Percentiles rank a stretch among this genome's conserved stretches.
These are phyloP conservation scores for Calephelis perditalis DNA, from an alignment of 2,888 invertebrate species.

Conservation along the genomic window DNA sequence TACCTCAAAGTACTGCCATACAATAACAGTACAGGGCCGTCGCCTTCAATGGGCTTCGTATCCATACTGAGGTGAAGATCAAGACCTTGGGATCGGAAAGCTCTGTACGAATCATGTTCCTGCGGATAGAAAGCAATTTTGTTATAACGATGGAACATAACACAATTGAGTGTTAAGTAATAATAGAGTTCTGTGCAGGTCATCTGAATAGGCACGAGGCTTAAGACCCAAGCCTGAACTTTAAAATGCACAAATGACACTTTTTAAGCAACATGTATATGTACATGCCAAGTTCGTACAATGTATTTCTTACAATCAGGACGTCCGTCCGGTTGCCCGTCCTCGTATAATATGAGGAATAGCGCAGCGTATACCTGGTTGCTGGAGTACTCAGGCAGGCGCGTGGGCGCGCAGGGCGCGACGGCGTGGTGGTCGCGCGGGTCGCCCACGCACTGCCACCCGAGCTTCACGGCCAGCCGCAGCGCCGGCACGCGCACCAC, in stretches of 20 bases:
- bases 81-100: conserved; percentile 84
- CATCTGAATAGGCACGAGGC: no score
- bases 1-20: conserved; percentile 94
- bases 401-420: conserved; percentile 96
- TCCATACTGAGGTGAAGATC: conserved; percentile 67
- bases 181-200: no score
- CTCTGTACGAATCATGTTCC: conserved; percentile 96
- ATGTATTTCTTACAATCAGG: no score
- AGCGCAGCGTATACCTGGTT: conserved; percentile 78
- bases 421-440: conserved; percentile 97
- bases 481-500: conserved; percentile 94
- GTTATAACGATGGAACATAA: no score
- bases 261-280: no score
- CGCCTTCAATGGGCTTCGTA: conserved; percentile 66
- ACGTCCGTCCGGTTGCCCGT: no score
- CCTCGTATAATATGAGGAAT: no score
- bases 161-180: no score
- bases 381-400: conserved; percentile 97
- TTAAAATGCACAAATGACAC: no score
- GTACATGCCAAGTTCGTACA: no score
- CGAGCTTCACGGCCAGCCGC: conserved; percentile 88
- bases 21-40: conserved; percentile 85
- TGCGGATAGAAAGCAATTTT: conserved; percentile 38
- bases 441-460: conserved; percentile 95
- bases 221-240: no score